Percentiles rank a stretch among this genome's conserved stretches.
phyloP scores from a whole-genome alignment of 35 echinoderm and acorn worm genomes.

The Ophiothrix spiculata region DNA sequence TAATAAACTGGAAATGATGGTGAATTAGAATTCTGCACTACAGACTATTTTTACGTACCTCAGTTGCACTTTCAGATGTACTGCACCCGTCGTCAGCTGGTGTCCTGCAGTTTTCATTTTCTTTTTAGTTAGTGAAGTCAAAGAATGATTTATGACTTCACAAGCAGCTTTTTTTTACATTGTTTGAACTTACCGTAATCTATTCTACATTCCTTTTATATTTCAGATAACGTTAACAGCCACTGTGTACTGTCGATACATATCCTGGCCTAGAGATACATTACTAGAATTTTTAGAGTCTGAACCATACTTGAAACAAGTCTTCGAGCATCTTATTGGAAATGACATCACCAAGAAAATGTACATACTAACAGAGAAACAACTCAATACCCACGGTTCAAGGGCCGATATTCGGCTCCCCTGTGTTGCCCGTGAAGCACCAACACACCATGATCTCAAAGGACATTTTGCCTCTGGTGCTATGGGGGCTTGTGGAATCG shows the following conservation, averaged over 20 bases:
- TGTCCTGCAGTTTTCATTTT: no score
- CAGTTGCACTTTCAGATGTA: no score
- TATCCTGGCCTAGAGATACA: slow-evolving; percentile 74
- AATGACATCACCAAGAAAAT: slow-evolving; percentile 90
- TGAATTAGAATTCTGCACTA: no score
- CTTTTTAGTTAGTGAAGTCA: no score
- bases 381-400: slow-evolving; percentile 57
- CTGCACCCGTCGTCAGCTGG: no score
- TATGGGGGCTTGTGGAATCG: slow-evolving; percentile 55
- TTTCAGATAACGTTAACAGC: slow-evolving; percentile 80
- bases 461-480: slow-evolving; percentile 52
- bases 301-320: slow-evolving; percentile 71
- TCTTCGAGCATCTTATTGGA: slow-evolving; percentile 87
- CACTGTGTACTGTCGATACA: slow-evolving; percentile 85
- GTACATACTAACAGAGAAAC: slow-evolving; percentile 72
- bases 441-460: slow-evolving; percentile 45
- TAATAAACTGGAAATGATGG: no score
- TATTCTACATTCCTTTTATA: no score
- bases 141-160: no score
- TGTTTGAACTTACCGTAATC: no score
- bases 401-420: slow-evolving; percentile 57
- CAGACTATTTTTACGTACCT: no score
- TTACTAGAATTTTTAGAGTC: slow-evolving; percentile 58
- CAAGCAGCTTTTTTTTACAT: no score
- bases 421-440: slow-evolving; percentile 32